A percentile compares a stretch with the other conserved stretches of the same genome.
Conservation (phyloP, 1,140 invertebrate genomes). For the Elysia chlorotica region DNA sequence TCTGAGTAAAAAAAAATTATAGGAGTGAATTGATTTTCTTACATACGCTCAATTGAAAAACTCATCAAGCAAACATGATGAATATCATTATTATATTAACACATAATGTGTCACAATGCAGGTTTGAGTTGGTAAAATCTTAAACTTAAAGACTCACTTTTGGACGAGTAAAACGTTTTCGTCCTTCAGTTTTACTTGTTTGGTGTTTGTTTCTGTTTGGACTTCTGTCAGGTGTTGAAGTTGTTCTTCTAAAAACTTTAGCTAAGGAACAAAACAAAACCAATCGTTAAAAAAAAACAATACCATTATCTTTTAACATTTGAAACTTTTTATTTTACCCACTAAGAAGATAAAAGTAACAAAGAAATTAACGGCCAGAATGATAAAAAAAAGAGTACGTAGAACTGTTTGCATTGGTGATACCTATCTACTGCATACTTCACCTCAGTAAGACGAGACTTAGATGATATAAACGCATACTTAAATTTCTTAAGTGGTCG, state of each 20-base stretch:
- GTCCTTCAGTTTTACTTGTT: constrained; percentile 43
- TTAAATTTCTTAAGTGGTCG: too few relatives aligned
- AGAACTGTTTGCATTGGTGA: background rate
- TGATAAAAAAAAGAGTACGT: background rate
- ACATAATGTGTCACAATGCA: too few relatives aligned
- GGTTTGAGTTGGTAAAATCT: too few relatives aligned
- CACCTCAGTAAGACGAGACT: too few relatives aligned
- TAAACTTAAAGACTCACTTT: constrained; percentile 47
- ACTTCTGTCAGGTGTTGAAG: constrained; percentile 40
- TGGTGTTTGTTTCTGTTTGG: constrained; percentile 33
- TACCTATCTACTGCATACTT: too few relatives aligned
- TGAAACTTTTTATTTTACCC: too few relatives aligned
- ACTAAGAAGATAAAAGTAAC: background rate
- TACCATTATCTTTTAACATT: background rate
- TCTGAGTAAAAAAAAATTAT: too few relatives aligned
- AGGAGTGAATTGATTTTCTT: too few relatives aligned
- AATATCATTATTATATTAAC: too few relatives aligned
- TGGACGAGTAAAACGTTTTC: constrained; percentile 48
- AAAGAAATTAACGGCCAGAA: background rate
- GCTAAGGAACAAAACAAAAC: constrained; percentile 32
- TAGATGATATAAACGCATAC: too few relatives aligned
- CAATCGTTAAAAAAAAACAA: constrained; percentile 1
- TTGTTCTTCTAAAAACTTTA: constrained; percentile 47
- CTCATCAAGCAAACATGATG: too few relatives aligned
- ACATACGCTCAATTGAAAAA: too few relatives aligned